Percentiles rank a stretch among this genome's conserved stretches.
These are phyloP conservation scores for Lycopodina hypogea DNA, from an alignment of 37 sponge, comb jelly and placozoan genomes.

Conservation along the genomic window DNA sequence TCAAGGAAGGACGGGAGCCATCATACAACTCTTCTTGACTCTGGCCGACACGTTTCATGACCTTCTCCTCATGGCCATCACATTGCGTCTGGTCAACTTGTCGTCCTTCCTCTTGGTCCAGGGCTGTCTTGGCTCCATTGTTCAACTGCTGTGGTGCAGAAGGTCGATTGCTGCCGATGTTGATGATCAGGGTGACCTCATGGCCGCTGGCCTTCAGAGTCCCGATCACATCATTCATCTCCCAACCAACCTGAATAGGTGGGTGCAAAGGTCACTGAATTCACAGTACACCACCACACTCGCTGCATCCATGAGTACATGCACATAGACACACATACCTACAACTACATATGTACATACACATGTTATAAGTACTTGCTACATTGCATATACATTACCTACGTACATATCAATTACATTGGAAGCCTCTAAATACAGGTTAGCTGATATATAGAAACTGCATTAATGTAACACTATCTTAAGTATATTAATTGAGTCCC, in stretches of 20 bases:
- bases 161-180: background rate
- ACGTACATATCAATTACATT: no score
- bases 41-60: background rate
- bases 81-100: background rate
- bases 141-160: background rate
- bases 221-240: conserved; percentile 48
- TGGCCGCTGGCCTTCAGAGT: conserved; percentile 42
- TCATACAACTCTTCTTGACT: conserved; percentile 8
- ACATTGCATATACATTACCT: no score
- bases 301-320: no score
- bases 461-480: no score
- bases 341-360: no score
- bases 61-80: background rate
- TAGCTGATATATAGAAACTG: no score
- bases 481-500: no score
- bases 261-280: background rate
- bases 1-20: background rate
- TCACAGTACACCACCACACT: no score
- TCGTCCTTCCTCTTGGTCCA: background rate
- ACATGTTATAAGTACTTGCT: no score
- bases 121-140: background rate
- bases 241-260: conserved; percentile 72
- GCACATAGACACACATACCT: no score
- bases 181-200: conserved; percentile 33
- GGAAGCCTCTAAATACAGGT: no score